Percentiles rank a stretch among this genome's conserved stretches.
These are phyloP conservation scores for Seriola dumerili DNA, from an alignment of 2,113 vertebrate species.

Conservation along the genomic window DNA sequence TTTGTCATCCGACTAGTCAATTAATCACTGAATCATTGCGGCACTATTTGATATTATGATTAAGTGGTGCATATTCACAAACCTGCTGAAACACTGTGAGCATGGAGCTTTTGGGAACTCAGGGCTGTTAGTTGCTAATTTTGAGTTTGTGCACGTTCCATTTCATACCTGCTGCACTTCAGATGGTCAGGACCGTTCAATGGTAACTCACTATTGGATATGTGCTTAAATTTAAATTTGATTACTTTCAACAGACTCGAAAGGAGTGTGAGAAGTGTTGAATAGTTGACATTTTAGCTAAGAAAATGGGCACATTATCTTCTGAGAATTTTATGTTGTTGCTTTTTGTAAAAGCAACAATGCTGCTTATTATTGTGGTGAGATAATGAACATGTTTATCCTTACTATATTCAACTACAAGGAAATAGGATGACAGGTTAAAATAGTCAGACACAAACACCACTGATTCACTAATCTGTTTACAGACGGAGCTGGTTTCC, in stretches of 20 bases:
- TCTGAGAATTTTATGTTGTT: background rate
- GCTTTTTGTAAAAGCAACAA: background rate
- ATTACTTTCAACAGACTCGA: background rate
- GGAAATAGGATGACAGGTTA: background rate
- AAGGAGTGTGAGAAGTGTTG: too few species aligned
- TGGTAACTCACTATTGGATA: background rate
- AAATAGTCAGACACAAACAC: constrained; percentile 1
- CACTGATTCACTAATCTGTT: constrained; percentile 34
- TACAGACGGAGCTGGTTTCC: constrained; percentile 16
- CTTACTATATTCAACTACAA: background rate
- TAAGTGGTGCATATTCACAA: background rate
- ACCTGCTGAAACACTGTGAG: background rate
- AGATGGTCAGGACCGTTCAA: background rate
- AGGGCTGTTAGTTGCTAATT: background rate
- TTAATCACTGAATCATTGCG: background rate
- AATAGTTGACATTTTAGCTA: background rate
- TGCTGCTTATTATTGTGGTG: background rate
- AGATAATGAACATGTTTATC: background rate
- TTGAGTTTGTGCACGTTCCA: background rate
- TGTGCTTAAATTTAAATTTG: background rate
- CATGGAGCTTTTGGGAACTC: background rate
- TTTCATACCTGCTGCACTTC: too few species aligned
- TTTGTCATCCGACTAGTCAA: constrained; percentile 7
- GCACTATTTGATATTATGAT: background rate
- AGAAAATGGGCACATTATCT: background rate